phyloP scores from a whole-genome alignment of 1,140 invertebrate genomes.

The Drosophila micromelanica region DNA sequence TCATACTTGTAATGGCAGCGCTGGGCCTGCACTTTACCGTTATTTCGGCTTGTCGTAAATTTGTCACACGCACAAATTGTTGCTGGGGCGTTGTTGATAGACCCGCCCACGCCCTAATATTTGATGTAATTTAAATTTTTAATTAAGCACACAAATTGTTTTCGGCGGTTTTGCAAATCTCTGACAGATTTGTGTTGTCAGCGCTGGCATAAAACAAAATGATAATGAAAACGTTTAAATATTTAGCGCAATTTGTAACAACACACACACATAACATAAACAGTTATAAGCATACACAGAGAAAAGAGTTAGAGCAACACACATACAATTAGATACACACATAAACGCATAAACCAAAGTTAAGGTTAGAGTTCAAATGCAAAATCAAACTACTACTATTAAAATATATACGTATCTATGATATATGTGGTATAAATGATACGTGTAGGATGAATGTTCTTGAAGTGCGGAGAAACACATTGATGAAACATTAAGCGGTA shows the following conservation, averaged over 20 bases:
- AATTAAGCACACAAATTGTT: conserved; percentile 82
- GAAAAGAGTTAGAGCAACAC: conserved; percentile 6
- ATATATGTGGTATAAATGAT: conserved; percentile 18
- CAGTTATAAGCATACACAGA: conserved; percentile 25
- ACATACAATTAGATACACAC: conserved; percentile 3
- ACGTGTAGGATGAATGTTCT: conserved; percentile 42
- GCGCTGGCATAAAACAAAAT: conserved; percentile 59
- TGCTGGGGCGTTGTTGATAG: conserved; percentile 1
- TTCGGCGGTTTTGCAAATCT: conserved; percentile 75
- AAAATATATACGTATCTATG: not conserved
- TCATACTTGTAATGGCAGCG: conserved; percentile 67
- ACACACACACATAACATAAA: conserved; percentile 35
- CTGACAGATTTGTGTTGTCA: conserved; percentile 69
- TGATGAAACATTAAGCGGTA: conserved; percentile 59
- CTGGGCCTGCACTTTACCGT: not conserved
- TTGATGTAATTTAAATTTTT: conserved; percentile 82
- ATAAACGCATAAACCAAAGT: conserved; percentile 14
- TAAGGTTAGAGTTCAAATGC: conserved; percentile 36
- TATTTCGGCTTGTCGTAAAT: conserved; percentile 50
- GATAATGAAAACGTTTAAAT: conserved; percentile 81
- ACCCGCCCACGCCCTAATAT: conserved; percentile 25
- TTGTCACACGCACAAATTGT: conserved; percentile 77
- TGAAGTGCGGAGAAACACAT: conserved; percentile 59
- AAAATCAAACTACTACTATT: conserved; percentile 53
- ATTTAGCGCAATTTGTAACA: conserved; percentile 76